Evolutionary conservation across 2,797 vertebrate genomes (phyloP).

Genomic region (Sebastes reedi): DNA sequence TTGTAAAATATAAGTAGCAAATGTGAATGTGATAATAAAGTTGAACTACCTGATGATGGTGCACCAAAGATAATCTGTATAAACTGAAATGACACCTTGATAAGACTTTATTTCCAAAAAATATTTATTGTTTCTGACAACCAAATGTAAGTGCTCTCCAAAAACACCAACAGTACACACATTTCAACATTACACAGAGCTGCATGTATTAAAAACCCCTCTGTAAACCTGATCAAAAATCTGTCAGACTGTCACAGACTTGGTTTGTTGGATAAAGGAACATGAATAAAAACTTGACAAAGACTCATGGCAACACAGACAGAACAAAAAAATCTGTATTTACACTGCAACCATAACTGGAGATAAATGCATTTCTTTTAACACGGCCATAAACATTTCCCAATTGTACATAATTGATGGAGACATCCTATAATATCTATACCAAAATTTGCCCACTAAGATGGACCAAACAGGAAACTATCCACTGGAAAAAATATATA

Average conservation of each 20-base stretch:
- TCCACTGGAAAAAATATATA: neutral
- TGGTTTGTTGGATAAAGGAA: neutral
- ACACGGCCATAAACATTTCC: neutral
- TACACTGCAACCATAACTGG: neutral
- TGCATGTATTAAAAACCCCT: neutral
- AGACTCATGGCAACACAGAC: neutral
- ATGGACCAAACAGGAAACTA: neutral
- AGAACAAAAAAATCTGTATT: neutral
- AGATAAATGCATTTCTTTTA: neutral
- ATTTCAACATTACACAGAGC: neutral
- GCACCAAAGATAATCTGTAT: neutral
- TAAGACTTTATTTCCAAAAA: conserved; percentile 29
- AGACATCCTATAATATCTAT: neutral
- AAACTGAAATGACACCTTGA: neutral
- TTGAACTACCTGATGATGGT: neutral
- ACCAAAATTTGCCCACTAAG: neutral
- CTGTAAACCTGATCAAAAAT: neutral
- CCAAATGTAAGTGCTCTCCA: neutral
- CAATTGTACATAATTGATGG: neutral
- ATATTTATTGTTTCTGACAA: conserved; percentile 42
- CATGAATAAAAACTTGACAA: neutral
- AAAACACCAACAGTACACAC: neutral
- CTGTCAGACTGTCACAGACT: neutral
- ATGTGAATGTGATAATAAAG: neutral
- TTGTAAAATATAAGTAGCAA: neutral